Evolutionary conservation across 2,888 invertebrate genomes (phyloP).

Genomic region (Trypoxylon attenuatum): DNA sequence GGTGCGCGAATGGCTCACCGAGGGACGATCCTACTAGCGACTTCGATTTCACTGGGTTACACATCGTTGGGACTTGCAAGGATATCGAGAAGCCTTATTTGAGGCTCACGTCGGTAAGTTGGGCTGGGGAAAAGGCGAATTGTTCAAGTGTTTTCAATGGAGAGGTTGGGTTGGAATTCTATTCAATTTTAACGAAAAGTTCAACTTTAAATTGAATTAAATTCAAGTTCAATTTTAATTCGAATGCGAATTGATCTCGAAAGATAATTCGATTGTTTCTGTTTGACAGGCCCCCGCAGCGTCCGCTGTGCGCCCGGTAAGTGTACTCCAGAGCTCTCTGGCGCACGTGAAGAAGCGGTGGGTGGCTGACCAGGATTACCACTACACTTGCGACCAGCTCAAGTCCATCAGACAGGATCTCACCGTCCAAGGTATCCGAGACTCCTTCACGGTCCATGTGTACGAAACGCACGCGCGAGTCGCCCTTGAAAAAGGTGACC

Average conservation of each 20-base stretch:
- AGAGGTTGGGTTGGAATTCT: too few species aligned
- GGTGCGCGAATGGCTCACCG: conserved; percentile 72
- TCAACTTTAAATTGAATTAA: too few species aligned
- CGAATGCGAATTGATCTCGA: too few species aligned
- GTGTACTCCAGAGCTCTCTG: conserved; percentile 89
- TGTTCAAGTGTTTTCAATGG: too few species aligned
- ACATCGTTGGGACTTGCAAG: conserved; percentile 95
- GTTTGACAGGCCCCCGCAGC: conserved; percentile 90
- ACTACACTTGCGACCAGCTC: conserved; percentile 97
- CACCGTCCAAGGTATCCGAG: conserved; percentile 97
- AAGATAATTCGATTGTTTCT: neutral
- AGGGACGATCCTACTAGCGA: conserved; percentile 81
- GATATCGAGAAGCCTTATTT: conserved; percentile 98
- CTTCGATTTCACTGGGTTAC: conserved; percentile 89
- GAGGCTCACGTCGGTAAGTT: conserved; percentile 85
- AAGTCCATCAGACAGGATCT: conserved; percentile 99
- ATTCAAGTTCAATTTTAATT: too few species aligned
- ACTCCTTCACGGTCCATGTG: conserved; percentile 96
- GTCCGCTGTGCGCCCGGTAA: conserved; percentile 92
- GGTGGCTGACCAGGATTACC: conserved; percentile 93
- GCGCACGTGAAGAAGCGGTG: conserved; percentile 94
- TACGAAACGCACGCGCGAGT: conserved; percentile 99
- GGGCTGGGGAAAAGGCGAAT: too few species aligned
- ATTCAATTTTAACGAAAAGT: too few species aligned
- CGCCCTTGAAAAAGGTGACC: conserved; percentile 97